These are phyloP conservation scores for Andricus curvator DNA, from an alignment of 2,888 invertebrate species.

Conservation along the genomic window DNA sequence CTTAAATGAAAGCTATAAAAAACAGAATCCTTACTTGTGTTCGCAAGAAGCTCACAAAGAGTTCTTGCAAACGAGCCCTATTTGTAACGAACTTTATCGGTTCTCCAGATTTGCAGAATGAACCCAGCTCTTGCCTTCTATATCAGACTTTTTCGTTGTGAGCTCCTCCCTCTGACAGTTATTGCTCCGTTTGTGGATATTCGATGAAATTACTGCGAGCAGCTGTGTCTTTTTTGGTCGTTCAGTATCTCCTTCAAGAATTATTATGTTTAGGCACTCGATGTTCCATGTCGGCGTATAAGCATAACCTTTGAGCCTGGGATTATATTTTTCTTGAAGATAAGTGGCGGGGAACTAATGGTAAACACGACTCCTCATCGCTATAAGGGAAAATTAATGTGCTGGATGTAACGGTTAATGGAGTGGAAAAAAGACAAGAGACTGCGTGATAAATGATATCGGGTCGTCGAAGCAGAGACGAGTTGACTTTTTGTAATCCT, in stretches of 20 bases:
- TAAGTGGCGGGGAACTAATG: slow-evolving; percentile 72
- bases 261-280: slow-evolving; percentile 59
- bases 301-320: slow-evolving; percentile 57
- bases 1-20: neutral
- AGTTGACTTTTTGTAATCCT: slow-evolving; percentile 2
- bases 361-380: slow-evolving; percentile 69
- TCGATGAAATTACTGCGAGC: slow-evolving; percentile 72
- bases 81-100: slow-evolving; percentile 57
- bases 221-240: slow-evolving; percentile 67
- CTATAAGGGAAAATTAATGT: slow-evolving; percentile 68
- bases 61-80: neutral
- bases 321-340: slow-evolving; percentile 53
- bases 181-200: slow-evolving; percentile 70
- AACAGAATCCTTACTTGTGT: neutral
- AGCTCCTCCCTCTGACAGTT: slow-evolving; percentile 67
- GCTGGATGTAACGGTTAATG: slow-evolving; percentile 73
- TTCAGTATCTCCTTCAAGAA: slow-evolving; percentile 59
- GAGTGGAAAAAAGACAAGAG: slow-evolving; percentile 71
- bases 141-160: slow-evolving; percentile 65
- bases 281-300: slow-evolving; percentile 45
- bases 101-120: slow-evolving; percentile 60
- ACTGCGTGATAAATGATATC: slow-evolving; percentile 61
- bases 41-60: neutral
- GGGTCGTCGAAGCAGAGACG: slow-evolving; percentile 1
- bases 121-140: slow-evolving; percentile 63